Evolutionary conservation across 2,888 invertebrate genomes (phyloP).

Genomic region (Andrena chrysosceles): DNA sequence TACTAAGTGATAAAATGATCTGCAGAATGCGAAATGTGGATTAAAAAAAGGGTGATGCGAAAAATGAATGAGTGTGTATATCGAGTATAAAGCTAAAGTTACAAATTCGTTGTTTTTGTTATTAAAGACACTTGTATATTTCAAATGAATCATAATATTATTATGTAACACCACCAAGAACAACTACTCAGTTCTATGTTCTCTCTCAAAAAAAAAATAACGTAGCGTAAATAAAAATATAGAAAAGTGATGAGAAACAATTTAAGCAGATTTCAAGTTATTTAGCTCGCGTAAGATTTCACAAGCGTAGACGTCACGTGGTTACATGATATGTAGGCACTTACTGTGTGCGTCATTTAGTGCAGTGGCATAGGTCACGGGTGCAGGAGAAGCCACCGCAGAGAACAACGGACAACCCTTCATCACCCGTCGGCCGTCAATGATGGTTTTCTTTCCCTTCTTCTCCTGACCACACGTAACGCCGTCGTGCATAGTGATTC

Average conservation of each 20-base stretch:
- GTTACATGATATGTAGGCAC: slow-evolving; percentile 8
- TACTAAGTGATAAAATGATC: no score
- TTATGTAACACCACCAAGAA: no score
- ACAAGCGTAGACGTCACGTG: slow-evolving; percentile 35
- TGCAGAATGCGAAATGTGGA: no score
- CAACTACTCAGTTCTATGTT: no score
- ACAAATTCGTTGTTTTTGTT: no score
- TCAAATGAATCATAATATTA: no score
- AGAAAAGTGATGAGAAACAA: background rate
- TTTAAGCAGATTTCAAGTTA: slow-evolving; percentile 35
- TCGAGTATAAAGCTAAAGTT: no score
- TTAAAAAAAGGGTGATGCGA: no score
- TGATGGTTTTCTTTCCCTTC: slow-evolving; percentile 63
- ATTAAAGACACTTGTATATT: no score
- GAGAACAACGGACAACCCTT: slow-evolving; percentile 79
- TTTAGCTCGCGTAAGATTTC: slow-evolving; percentile 11
- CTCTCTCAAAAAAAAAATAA: no score
- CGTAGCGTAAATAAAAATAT: no score
- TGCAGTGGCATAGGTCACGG: slow-evolving; percentile 75
- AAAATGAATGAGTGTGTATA: no score
- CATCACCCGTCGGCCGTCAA: slow-evolving; percentile 80
- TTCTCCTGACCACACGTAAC: slow-evolving; percentile 62
- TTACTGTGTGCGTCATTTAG: slow-evolving; percentile 64
- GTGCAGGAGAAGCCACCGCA: slow-evolving; percentile 75
- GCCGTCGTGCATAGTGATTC: slow-evolving; percentile 67